These are phyloP conservation scores for Cheilosia impressa DNA, from an alignment of 2,888 invertebrate species.

Conservation along the genomic window DNA sequence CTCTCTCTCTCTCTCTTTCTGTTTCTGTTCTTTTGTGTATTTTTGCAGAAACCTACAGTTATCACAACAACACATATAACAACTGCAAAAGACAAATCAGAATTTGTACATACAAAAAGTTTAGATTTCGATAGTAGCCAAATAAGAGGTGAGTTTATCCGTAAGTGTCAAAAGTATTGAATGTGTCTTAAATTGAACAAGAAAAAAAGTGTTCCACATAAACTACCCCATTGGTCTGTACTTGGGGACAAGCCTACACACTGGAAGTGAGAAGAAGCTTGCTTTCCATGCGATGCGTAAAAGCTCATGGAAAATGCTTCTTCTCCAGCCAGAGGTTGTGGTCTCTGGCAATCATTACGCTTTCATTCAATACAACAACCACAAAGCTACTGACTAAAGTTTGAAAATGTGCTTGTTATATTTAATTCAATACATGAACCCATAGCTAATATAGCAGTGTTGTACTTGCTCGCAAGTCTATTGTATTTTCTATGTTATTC, in stretches of 20 bases:
- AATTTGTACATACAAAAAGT: constrained; percentile 80
- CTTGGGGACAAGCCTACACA: constrained; percentile 3
- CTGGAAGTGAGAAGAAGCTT: constrained; percentile 9
- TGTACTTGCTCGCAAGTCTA: constrained; percentile 64
- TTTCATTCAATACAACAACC: constrained; percentile 49
- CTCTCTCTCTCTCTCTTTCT: constrained; percentile 36
- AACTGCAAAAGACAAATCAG: constrained; percentile 78
- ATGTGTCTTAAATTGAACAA: neutral
- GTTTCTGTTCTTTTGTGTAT: constrained; percentile 54
- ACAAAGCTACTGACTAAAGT: constrained; percentile 32
- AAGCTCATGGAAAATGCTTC: constrained; percentile 41
- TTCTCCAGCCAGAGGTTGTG: constrained; percentile 25
- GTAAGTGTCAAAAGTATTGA: constrained; percentile 33
- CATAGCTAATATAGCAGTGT: constrained; percentile 54
- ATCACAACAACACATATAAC: constrained; percentile 76
- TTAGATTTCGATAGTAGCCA: constrained; percentile 79
- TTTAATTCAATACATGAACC: constrained; percentile 60
- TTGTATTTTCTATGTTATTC: constrained; percentile 67
- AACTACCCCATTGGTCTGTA: constrained; percentile 47
- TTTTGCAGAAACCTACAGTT: constrained; percentile 77
- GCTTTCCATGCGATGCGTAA: neutral
- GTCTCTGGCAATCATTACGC: constrained; percentile 35
- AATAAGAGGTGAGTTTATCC: constrained; percentile 78
- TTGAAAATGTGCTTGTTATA: constrained; percentile 45
- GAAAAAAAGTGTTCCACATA: constrained; percentile 26